A percentile compares a stretch with the other conserved stretches of the same genome.
phyloP scores from a whole-genome alignment of 2,888 invertebrate genomes.

The Clepsis dumicolana region DNA sequence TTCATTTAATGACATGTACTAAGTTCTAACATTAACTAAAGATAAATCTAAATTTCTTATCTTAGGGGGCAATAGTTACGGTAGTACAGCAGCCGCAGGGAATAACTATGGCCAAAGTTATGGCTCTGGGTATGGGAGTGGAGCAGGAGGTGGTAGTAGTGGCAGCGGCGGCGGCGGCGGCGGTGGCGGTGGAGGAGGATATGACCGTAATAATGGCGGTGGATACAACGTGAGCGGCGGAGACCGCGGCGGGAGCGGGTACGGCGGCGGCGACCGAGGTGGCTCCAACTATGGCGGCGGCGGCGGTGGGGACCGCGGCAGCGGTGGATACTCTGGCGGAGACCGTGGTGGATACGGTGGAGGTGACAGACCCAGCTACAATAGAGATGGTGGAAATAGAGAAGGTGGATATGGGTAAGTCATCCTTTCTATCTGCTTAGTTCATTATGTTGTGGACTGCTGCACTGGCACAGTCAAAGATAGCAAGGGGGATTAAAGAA shows the following conservation, averaged over 20 bases:
- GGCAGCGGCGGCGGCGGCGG: constrained; percentile 55
- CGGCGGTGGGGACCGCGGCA: constrained; percentile 64
- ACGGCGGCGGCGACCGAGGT: constrained; percentile 63
- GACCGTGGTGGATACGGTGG: constrained; percentile 80
- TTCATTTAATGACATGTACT: background rate
- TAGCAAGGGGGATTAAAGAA: background rate
- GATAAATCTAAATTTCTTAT: constrained; percentile 16
- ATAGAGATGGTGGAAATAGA: constrained; percentile 87
- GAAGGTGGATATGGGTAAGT: constrained; percentile 87
- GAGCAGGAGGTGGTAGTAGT: constrained; percentile 57
- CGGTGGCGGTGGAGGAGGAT: constrained; percentile 59
- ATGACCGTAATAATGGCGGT: constrained; percentile 57
- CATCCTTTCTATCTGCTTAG: constrained; percentile 10
- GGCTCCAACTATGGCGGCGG: constrained; percentile 55
- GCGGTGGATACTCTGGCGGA: constrained; percentile 72
- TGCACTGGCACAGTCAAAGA: background rate
- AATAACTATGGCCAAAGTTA: constrained; percentile 72
- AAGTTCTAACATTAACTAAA: background rate
- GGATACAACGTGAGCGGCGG: constrained; percentile 53
- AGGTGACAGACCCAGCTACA: constrained; percentile 80
- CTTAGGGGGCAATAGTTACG: constrained; percentile 67
- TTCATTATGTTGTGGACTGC: background rate
- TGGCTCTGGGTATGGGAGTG: constrained; percentile 66
- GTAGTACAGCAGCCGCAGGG: constrained; percentile 63
- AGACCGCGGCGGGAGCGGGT: constrained; percentile 53